Evolutionary conservation across 2,113 vertebrate species (phyloP).

Genomic region (Camarhynchus parvulus): DNA sequence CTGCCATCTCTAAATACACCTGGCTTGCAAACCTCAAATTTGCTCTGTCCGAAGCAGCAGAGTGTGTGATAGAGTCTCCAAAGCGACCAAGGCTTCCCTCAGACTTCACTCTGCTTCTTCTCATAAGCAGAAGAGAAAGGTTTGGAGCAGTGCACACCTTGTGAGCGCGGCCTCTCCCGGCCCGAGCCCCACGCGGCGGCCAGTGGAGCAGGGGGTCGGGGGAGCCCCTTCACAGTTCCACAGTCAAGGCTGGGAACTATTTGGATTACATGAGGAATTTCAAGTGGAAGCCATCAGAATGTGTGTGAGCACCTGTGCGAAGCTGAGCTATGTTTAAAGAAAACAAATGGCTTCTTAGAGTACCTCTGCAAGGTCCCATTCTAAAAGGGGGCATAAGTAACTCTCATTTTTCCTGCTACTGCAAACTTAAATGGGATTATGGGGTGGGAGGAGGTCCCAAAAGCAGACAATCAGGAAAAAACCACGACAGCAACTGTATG

Average conservation of each 20-base stretch:
- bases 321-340: constrained; percentile 32
- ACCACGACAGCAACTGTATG: constrained; percentile 29
- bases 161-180: background rate
- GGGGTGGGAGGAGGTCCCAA: background rate
- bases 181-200: rapidly evolving
- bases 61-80: background rate
- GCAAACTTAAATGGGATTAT: constrained; percentile 27
- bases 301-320: background rate
- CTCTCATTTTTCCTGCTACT: background rate
- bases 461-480: constrained; percentile 38
- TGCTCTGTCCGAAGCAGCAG: background rate
- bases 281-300: constrained; percentile 58
- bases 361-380: background rate
- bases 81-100: background rate
- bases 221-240: background rate
- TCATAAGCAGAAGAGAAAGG: background rate
- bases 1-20: background rate
- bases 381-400: background rate
- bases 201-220: rapidly evolving
- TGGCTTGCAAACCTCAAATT: background rate
- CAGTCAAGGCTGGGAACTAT: constrained; percentile 27
- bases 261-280: constrained; percentile 64
- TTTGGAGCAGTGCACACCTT: background rate
- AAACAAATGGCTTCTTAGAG: constrained; percentile 56
- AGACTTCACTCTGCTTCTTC: background rate